phyloP scores from a whole-genome alignment of 2,888 invertebrate genomes.

The Drosophila anomelani region DNA sequence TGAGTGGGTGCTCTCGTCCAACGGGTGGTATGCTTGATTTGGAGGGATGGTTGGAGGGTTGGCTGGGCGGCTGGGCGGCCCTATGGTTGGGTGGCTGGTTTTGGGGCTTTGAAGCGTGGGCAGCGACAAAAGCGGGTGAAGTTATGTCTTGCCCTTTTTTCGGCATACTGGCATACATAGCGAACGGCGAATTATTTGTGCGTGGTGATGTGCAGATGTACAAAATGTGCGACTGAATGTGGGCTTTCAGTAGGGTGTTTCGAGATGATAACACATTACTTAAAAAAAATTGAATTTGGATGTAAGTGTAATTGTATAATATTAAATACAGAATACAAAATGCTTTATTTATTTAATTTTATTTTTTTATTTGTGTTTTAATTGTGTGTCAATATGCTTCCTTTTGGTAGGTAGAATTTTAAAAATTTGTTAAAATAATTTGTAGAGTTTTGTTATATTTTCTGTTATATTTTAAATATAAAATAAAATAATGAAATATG shows the following conservation, averaged over 20 bases:
- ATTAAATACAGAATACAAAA: neutral
- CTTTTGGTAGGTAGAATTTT: too few species aligned
- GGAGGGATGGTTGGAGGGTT: constrained; percentile 1
- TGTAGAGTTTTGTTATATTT: too few species aligned
- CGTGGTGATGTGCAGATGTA: constrained; percentile 14
- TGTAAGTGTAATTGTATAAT: neutral
- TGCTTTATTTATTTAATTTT: neutral
- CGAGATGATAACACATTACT: neutral
- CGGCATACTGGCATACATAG: constrained; percentile 73
- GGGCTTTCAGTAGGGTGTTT: constrained; percentile 13
- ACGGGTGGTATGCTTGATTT: constrained; percentile 16
- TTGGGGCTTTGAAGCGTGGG: constrained; percentile 56
- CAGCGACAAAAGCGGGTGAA: constrained; percentile 55
- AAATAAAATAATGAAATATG: too few species aligned
- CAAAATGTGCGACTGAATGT: constrained; percentile 24
- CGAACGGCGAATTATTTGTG: constrained; percentile 28
- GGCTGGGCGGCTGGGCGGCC: constrained; percentile 1
- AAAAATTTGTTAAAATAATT: too few species aligned
- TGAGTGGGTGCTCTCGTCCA: constrained; percentile 6
- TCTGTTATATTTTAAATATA: too few species aligned
- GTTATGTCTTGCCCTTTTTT: constrained; percentile 56
- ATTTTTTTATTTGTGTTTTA: neutral
- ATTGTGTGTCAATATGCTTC: too few species aligned
- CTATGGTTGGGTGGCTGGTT: constrained; percentile 19
- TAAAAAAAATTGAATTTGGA: neutral